A percentile compares a stretch with the other conserved stretches of the same genome.
Evolutionary conservation across 2,113 vertebrate species (phyloP).

Genomic region (Oreochromis niloticus): DNA sequence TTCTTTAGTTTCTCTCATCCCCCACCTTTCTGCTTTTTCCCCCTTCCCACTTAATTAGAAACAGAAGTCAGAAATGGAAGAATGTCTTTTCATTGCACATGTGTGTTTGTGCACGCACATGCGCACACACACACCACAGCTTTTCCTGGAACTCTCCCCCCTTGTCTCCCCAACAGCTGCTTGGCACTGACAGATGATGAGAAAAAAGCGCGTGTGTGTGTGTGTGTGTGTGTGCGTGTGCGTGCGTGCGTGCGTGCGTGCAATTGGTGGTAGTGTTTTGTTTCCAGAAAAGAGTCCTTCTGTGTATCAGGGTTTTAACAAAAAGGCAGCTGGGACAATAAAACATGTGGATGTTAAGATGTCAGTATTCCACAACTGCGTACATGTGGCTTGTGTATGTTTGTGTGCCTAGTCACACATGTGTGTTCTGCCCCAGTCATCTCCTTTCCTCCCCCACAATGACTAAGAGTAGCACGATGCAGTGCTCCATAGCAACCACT

Average conservation of each 20-base stretch:
- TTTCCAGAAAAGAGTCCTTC: background rate
- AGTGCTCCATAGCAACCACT: conserved; percentile 19
- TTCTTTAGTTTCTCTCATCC: background rate
- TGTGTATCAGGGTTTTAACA: conserved; percentile 1
- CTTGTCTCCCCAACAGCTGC: background rate
- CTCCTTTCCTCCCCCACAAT: conserved; percentile 57
- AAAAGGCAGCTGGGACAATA: conserved; percentile 27
- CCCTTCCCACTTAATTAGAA: conserved; percentile 38
- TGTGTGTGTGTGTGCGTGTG: background rate
- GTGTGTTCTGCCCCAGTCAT: conserved; percentile 31
- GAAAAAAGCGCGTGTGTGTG: background rate
- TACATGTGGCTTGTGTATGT: background rate
- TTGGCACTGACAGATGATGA: background rate
- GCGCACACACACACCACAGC: background rate
- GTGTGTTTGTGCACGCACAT: background rate
- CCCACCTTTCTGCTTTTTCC: background rate
- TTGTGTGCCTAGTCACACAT: background rate
- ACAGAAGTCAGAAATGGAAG: conserved; percentile 44
- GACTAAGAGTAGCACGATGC: conserved; percentile 37
- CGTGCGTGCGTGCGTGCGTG: background rate
- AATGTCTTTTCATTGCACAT: conserved; percentile 24
- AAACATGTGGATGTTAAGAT: conserved; percentile 32
- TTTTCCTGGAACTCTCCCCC: background rate
- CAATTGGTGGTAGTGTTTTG: conserved; percentile 1
- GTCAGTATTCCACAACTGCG: background rate